phyloP scores from a whole-genome alignment of 1,140 invertebrate genomes.

The Notospermus geniculatus region DNA sequence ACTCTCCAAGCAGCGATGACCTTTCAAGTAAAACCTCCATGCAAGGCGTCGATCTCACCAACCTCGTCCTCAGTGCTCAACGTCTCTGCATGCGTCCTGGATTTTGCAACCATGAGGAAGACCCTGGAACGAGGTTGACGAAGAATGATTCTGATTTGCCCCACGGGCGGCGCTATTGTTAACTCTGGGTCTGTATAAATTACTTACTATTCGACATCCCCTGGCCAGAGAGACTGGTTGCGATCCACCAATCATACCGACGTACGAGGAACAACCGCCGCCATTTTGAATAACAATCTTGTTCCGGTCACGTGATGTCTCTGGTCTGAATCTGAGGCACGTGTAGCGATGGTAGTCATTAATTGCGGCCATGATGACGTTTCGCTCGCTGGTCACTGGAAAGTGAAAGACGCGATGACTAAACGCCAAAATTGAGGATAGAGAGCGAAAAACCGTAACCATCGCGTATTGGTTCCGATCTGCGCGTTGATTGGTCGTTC shows the following conservation, averaged over 20 bases:
- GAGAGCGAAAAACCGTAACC: too few species aligned
- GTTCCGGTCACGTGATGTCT: not conserved
- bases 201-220: conserved; percentile 3
- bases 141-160: too few species aligned
- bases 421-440: too few species aligned
- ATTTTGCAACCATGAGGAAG: conserved; percentile 1
- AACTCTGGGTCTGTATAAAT: too few species aligned
- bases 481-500: too few species aligned
- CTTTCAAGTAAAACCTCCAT: not conserved
- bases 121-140: not conserved
- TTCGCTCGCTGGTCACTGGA: too few species aligned
- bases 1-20: not conserved
- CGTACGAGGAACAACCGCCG: conserved; percentile 2
- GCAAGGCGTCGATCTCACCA: not conserved
- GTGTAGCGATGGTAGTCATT: not conserved
- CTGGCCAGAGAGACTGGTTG: conserved; percentile 2
- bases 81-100: not conserved
- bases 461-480: too few species aligned
- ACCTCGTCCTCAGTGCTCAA: not conserved
- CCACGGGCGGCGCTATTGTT: too few species aligned
- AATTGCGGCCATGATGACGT: not conserved
- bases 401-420: too few species aligned
- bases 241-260: conserved; percentile 6
- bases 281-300: not conserved
- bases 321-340: conserved; percentile 3